Percentiles rank a stretch among this genome's conserved stretches.
phyloP scores from a whole-genome alignment of 1,140 invertebrate species.

The Ptiloglossa arizonensis region DNA sequence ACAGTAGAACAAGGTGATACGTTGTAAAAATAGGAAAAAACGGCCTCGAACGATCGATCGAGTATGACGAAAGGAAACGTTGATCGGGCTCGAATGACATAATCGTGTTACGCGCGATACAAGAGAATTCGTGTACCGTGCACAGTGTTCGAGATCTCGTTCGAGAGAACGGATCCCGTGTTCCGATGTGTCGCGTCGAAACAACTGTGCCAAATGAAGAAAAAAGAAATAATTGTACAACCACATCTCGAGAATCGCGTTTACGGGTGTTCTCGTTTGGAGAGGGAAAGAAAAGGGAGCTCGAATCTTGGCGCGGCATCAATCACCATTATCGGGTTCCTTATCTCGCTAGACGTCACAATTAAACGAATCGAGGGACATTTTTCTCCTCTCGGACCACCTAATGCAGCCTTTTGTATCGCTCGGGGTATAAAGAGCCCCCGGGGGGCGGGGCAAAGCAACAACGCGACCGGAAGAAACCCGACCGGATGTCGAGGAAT shows the following conservation, averaged over 20 bases:
- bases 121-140: too few species aligned
- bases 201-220: too few species aligned
- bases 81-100: too few species aligned
- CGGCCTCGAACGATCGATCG: too few species aligned
- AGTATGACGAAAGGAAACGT: too few species aligned
- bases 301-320: constrained; percentile 12
- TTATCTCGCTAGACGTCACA: constrained; percentile 45
- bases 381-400: constrained; percentile 24
- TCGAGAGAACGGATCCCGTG: too few species aligned
- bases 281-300: not conserved
- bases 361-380: constrained; percentile 50
- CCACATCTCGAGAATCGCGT: not conserved
- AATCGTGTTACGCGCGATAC: too few species aligned
- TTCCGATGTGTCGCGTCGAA: not conserved
- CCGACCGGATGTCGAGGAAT: constrained; percentile 28
- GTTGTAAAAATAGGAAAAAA: too few species aligned
- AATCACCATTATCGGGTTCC: constrained; percentile 46
- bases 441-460: not conserved
- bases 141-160: too few species aligned
- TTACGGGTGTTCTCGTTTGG: not conserved
- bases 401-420: constrained; percentile 27
- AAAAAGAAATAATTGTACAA: too few species aligned
- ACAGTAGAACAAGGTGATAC: too few species aligned
- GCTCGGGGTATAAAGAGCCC: not conserved
- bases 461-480: constrained; percentile 20